Conservation (phyloP, 2,888 invertebrate species). For the Parnassius smintheus region DNA sequence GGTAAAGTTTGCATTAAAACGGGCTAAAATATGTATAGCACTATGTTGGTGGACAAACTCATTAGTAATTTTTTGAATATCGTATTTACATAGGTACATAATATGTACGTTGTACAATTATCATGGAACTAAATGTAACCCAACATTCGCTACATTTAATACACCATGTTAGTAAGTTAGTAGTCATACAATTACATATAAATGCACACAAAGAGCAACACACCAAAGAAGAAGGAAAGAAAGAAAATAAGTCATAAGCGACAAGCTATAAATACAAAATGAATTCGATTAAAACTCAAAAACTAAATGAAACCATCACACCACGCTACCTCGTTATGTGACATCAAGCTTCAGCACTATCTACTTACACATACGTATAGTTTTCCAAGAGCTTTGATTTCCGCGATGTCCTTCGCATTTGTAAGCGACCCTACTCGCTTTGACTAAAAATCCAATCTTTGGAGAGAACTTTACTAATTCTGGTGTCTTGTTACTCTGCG, state of each 20-base stretch:
- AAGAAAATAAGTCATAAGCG: constrained; percentile 49
- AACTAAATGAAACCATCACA: constrained; percentile 65
- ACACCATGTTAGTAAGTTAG: constrained; percentile 44
- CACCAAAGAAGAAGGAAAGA: constrained; percentile 57
- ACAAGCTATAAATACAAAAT: constrained; percentile 50
- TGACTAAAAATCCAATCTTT: constrained; percentile 73
- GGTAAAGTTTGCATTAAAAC: not conserved
- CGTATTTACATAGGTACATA: no score
- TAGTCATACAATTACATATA: constrained; percentile 44
- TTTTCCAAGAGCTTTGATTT: constrained; percentile 43
- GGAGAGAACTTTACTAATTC: constrained; percentile 57
- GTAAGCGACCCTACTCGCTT: constrained; percentile 49
- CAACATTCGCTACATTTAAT: constrained; percentile 30
- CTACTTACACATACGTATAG: constrained; percentile 56
- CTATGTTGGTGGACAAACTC: constrained; percentile 13
- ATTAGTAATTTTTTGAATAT: not conserved
- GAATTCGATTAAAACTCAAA: constrained; percentile 34
- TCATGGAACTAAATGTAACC: constrained; percentile 25
- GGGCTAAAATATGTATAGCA: not conserved
- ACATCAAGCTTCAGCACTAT: constrained; percentile 61
- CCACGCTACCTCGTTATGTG: constrained; percentile 70
- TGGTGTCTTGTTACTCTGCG: constrained; percentile 66
- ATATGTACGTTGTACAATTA: no score
- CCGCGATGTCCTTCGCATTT: constrained; percentile 58
- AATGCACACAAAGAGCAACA: constrained; percentile 68